Evolutionary conservation across 1,140 invertebrate genomes (phyloP), one percentile per base, ranked within the genome.

Genomic region (Hydropsyche tenuis): DNA sequence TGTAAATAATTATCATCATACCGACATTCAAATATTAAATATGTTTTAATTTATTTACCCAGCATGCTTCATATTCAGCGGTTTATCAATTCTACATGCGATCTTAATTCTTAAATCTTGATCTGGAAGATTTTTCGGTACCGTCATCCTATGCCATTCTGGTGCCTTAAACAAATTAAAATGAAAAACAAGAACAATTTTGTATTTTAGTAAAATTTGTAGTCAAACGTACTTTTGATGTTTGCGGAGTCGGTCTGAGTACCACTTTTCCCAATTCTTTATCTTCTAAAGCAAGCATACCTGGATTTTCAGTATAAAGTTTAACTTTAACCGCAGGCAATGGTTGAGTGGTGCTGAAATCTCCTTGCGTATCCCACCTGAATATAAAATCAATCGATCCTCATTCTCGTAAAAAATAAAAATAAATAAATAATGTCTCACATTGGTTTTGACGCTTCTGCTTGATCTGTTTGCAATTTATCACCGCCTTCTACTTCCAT

Each of bases 401-500:
- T 37, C 53, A 18, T 66, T 25, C 42, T 30, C 9, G 3, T n/a
- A 25, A 22, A 68, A 23, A 25, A 7, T 7, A 60, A 56, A 56
- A 56, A 20, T 18, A 56, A 16, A 9, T 37, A 23, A 56, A 56
- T 14, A 68, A 11, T 63, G 43, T 51, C n/a, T 90, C 85, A 95
- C 96, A 96, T 95, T 64, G 97, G 97, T 86, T 99, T 99, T 0
- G 96, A 97, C 14, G 97, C 97, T 87, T 99, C 97, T 1, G 97
- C 97, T 85, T 99, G 97, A 87, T 99, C 98, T 6, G 98, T 99
- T 86, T 99, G 97, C 45, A 99, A 86, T 84, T 99, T 99, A 81
- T 99, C 96, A 46, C 96, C 96, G 71, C 94, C 94, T 85, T 99
- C 97, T 0, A 99, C 96, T 87, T 99, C 98, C 98, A 99, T 99